Base-by-base conservation (phyloP, 2,113 vertebrate genomes). In the Cacatua alba region DNA sequence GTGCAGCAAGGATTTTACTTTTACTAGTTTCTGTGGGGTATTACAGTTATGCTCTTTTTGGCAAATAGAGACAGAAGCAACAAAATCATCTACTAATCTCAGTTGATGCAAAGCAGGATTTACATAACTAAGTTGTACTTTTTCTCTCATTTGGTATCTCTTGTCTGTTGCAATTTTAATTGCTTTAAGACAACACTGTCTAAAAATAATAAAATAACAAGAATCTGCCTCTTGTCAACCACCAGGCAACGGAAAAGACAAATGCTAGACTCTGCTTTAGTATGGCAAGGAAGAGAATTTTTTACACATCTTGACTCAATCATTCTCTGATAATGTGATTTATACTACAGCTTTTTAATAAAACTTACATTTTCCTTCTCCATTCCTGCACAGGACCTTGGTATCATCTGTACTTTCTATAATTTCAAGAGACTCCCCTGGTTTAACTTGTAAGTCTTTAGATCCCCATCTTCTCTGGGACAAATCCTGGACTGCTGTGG, bases 321-420 rank as follows among this genome's bases (percentile, higher is more conserved):
- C 7, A 53, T 39, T 75, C 17, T 37, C 15, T 80, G 33, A 25
- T 2, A 62, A 67, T 51, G 53, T 44, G 2, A 44, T 86, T 57
- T 52, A 11, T 77, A 33, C 21, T 44, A 29, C 7, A 62, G 7
- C 7, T 82, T 75, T 51, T 44, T 33, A 98, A 35, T 37, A 62
- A 35, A 60, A 93, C 99, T 99, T 97, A 99, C 99, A 98, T 97
- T 99, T 99, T 31, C 99, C 99, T 18, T 99, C 99, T n/a, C 98
- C 98, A 7, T 99, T 99, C 72, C 99, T 98, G 96, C 99, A 99
- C 89, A 99, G 97, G 57, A 99, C 94, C 94, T 99, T 99, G 59
- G 96, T 97, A 17, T 98, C 97, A 19, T 98, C 98, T 13, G 98
- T 97, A 75, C 96, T 98, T 88, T 98, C 97, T 48, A 99, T 99